Base-by-base conservation (phyloP, 1,140 invertebrate species). In the Neuroterus valhalla region DNA sequence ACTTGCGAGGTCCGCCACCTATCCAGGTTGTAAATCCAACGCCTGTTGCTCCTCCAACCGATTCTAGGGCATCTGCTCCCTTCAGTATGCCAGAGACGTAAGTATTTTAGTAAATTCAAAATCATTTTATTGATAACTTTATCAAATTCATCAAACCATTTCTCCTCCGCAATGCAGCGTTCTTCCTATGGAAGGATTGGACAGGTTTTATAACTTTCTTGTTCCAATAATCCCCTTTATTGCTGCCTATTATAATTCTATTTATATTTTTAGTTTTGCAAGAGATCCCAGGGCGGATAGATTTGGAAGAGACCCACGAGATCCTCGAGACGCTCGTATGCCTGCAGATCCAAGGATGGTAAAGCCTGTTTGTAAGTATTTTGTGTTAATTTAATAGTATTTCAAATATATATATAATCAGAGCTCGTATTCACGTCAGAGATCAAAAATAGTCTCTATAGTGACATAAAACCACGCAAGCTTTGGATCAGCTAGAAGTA, bases 341-440 rank as follows among this genome's bases (percentile, higher is more conserved):
- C 88, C 92, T 38, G 91, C 91, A 76, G 94, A 95, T 90, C 94
- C 94, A 3, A 91, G 94, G 74, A 93, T 92, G 19, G 89, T 89
- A 71, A 92, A 92, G 87, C 46, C 82, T 38, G 87, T 82, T 79
- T 81, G 90, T 91, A 87, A 79, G 86, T 86, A 74, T 50, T 43
- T 38, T 38, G 31, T 10, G 10, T 38, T 38, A 38, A 38, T 38
- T 8, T 38, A 10, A 6, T 3, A 31, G 31, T 31, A 31, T 31
- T 5, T 3, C 4, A 31, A 31, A n/a, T n/a, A n/a, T n/a, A n/a
- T n/a, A n/a, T n/a, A n/a, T n/a, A n/a, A n/a, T n/a, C n/a, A n/a
- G n/a, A n/a, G n/a, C n/a, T n/a, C n/a, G n/a, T n/a, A n/a, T n/a
- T n/a, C n/a, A n/a, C n/a, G n/a, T n/a, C n/a, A n/a, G n/a, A n/a